Base-by-base conservation (phyloP, 2,888 invertebrate genomes). In the Bellardia bayeri region DNA sequence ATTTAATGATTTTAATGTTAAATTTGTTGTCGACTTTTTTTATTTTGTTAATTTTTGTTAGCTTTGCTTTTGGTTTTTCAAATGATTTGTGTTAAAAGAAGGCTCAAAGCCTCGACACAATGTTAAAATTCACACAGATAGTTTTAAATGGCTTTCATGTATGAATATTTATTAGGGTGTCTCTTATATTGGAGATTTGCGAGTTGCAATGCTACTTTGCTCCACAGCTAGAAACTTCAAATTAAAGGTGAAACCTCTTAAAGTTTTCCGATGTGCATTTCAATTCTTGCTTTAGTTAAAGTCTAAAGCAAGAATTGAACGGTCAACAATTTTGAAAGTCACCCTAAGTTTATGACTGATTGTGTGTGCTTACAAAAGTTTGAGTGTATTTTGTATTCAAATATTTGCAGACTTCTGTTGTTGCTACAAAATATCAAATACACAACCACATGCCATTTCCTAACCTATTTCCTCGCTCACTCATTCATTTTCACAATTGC, bases 1-100 rank as follows among this genome's bases (percentile, higher is more conserved):
- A 81, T 74, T 81, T 81, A 66, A 66, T 81, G 56, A 72, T 81
- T 64, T 66, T 45, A 74, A 37, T 45, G 23, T 40, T 30, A 66
- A 23, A 30, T 45, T 23, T 45, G 30, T 61, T 75, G 49, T 49
- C 58, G 54, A 58, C 58, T 58, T 61, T 61, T 75, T 69, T 51
- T 75, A 30, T 14, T 51, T 51, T n/a, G 51, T 51, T 51, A n/a
- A 51, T 51, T 51, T 51, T n/a, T 51, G 51, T 40, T 76, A 23
- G 45, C 6, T 51, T 76, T 54, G 23, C 23, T 54, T 37, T 76
- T 54, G 49, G 63, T 0, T 51, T 49, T 58, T 56, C 14, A 42
- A 42, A 58, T 42, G 54, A 71, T 51, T 54, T n/a, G 33, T 33
- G n/a, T 37, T 54, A 11, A 40, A 58, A 7, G 64, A 66, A 45